phyloP scores from a whole-genome alignment of 2,797 vertebrate genomes.

The Propithecus perrieri region DNA sequence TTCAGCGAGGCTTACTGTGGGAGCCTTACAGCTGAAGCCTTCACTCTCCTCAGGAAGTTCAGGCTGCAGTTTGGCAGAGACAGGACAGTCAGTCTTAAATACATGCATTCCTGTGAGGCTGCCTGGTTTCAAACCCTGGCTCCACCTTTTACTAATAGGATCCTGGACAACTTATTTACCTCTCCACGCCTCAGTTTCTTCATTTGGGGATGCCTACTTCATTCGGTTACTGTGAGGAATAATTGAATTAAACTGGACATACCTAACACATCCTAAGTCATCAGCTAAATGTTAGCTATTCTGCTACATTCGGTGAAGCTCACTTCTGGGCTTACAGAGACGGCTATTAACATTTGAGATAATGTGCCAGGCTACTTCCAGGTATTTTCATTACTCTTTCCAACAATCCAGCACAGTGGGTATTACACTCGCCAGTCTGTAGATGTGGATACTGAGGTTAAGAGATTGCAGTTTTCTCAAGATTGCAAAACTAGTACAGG shows the following conservation, averaged over 20 bases:
- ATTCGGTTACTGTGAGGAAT: background rate
- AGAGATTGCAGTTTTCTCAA: background rate
- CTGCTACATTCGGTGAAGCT: background rate
- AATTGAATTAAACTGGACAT: background rate
- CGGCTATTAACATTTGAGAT: background rate
- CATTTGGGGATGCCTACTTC: background rate
- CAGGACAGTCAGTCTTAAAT: background rate
- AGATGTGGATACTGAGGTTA: background rate
- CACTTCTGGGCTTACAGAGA: background rate
- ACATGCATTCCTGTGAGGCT: background rate
- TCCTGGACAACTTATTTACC: background rate
- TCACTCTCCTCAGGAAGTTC: background rate
- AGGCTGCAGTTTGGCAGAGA: background rate
- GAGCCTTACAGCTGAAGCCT: background rate
- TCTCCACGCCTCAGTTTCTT: background rate
- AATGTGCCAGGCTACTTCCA: background rate
- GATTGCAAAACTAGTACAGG: background rate
- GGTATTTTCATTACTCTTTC: background rate
- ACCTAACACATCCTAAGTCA: background rate
- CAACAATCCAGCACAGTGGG: too few relatives aligned
- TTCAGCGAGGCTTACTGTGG: background rate
- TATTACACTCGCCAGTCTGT: background rate
- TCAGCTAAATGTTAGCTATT: background rate
- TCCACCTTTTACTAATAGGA: background rate
- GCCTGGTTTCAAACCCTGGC: background rate